Evolutionary conservation across 1,140 invertebrate genomes (phyloP), one percentile per base, ranked within the genome.

Genomic region (Stegodyphus dumicola): DNA sequence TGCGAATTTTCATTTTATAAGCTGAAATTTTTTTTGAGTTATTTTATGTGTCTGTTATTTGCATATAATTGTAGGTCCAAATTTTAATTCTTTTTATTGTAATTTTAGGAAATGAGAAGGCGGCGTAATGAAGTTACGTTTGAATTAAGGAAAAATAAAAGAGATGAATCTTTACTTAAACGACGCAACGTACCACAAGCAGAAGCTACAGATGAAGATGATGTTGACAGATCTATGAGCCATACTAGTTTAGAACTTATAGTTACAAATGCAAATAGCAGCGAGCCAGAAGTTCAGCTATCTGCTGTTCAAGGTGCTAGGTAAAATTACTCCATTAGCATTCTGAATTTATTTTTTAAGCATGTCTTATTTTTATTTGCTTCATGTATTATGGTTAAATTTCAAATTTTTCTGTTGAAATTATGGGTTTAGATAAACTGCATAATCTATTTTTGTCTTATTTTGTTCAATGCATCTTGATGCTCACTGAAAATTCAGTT

Each of bases 161-260:
- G 98, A 89, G 97, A 99, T 91, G 97, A 99, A 89, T 96, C 98
- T 89, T 91, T 99, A n/a, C 92, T 95, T 2, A 99, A 99, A 91
- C 92, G 97, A 69, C 93, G 98, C 77, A 99, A 99, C 89, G 94
- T 99, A 52, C 92, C 92, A 6, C 87, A 75, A n/a, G 33, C 77
- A 66, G 74, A 81, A 0, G 13, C 67, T 17, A 75, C 71, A 18
- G 87, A 91, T 7, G 92, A 92, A 10, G 93, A 93, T 7, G 89
- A 93, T 0, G 92, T 93, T 86, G 92, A 94, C 67, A 89, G 89
- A 77, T 92, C 92, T 90, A 90, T 88, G 71, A 78, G 86, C 1
- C 51, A 85, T 54, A 87, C 70, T 88, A 89, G 86, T 90, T 88
- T 89, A 92, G 89, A 88, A 48, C 54, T 60, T 33, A 90, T 91